phyloP scores from a whole-genome alignment of 2,113 vertebrate genomes.

The Spermophilus dauricus region DNA sequence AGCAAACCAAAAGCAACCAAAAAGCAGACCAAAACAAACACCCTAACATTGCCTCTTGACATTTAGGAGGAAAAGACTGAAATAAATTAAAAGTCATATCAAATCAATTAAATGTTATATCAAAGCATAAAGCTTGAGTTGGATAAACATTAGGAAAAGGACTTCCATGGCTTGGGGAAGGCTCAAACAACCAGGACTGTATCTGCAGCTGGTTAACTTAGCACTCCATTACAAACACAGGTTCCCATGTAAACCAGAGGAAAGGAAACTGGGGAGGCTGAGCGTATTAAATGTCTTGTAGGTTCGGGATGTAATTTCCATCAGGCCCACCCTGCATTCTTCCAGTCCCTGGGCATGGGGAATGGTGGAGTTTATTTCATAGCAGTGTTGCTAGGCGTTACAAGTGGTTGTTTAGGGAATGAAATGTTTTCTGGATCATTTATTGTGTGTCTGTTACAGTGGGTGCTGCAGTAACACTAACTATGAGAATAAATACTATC shows the following conservation, averaged over 20 bases:
- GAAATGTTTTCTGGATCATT: slow-evolving; percentile 29
- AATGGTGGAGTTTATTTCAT: neutral
- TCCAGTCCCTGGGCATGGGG: neutral
- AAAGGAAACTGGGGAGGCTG: neutral
- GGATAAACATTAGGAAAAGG: slow-evolving; percentile 53
- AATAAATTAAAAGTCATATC: slow-evolving; percentile 38
- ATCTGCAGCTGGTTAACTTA: slow-evolving; percentile 48
- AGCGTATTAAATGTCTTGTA: neutral
- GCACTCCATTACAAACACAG: slow-evolving; percentile 72
- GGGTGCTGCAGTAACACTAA: neutral
- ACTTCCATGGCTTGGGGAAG: slow-evolving; percentile 11
- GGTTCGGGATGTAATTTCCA: slow-evolving; percentile 56
- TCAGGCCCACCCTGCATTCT: slow-evolving; percentile 41
- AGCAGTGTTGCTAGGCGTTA: slow-evolving; percentile 16
- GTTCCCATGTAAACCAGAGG: slow-evolving; percentile 70
- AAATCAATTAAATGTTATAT: neutral
- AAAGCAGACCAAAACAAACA: neutral
- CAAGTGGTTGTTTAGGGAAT: neutral
- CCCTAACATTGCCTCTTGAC: neutral
- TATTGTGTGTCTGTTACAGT: neutral
- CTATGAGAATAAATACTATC: neutral
- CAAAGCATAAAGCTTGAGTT: slow-evolving; percentile 39
- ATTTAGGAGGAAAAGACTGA: slow-evolving; percentile 26
- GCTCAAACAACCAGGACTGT: neutral
- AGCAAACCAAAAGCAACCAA: neutral